Base-by-base conservation (phyloP, 2,888 invertebrate species). In the Hymenopus coronatus region DNA sequence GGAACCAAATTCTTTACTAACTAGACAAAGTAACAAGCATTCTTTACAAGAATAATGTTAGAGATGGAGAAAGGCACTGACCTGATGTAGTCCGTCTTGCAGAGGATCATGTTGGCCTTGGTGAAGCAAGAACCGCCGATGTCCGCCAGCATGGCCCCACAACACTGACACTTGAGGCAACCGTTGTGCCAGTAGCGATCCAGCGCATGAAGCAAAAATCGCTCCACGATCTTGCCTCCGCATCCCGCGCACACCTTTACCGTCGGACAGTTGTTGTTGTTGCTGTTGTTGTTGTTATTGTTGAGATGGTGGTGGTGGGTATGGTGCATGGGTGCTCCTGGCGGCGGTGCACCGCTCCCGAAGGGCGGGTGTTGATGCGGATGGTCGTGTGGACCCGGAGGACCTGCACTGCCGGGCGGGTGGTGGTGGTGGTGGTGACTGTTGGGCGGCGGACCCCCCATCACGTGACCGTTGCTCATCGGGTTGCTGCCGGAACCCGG, bases 151-250 rank as follows among this genome's bases (percentile, higher is more conserved):
- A 97, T 96, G 91, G 97, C 97, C 91, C 96, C 96, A 94, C 98
- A 98, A 94, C 97, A 97, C 93, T 97, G 96, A 95, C 98, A 98
- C 94, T 98, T 98, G 92, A 98, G 96, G 94, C 98, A 98, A 92
- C 96, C 96, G 94, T 98, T 98, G 94, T 98, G 98, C 98, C 98
- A 98, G 94, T 98, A 98, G 93, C 98, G 95, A 95, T 98, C 98
- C 93, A 98, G 95, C 92, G 98, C 98, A 94, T 97, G 97, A 91
- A 98, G 95, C 91, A 98, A 96, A 94, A 97, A 98, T 94, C 98
- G 95, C 95, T 98, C 98, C 92, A 97, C 96, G 93, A 98, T 98
- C 94, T 97, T 97, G 93, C 98, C 97, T 92, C 97, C 97, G 94
- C 98, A 98, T 91, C 98, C 98, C 91, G 97, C 97, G 94, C 98